Evolutionary conservation across 2,797 vertebrate species (phyloP).

Genomic region (Macropus fuliginosus): DNA sequence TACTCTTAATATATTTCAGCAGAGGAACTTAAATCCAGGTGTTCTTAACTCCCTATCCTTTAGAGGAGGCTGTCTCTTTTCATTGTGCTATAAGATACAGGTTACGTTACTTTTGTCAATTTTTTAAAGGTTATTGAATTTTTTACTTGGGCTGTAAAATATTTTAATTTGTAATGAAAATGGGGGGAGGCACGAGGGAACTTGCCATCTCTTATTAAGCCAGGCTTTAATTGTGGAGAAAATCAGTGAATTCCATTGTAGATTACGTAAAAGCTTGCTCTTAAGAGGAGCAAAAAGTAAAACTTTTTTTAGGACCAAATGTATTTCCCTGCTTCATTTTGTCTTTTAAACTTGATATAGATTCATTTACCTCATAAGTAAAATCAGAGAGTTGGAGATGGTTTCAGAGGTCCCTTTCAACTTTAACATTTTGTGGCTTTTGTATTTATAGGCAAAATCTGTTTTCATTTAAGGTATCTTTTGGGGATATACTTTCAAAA

Average conservation of each 20-base stretch:
- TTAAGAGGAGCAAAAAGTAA: background rate
- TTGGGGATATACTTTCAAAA: background rate
- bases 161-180: background rate
- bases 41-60: background rate
- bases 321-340: background rate
- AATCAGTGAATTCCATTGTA: background rate
- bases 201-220: background rate
- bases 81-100: background rate
- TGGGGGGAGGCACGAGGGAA: accelerated
- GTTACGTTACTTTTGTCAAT: background rate
- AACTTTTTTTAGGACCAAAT: background rate
- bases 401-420: background rate
- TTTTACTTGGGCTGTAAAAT: background rate
- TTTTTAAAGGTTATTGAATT: background rate
- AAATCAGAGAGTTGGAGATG: background rate
- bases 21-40: background rate
- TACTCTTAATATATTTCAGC: background rate
- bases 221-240: background rate
- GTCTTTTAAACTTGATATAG: background rate
- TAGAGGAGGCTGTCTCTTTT: background rate
- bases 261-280: background rate
- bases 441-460: background rate
- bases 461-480: background rate
- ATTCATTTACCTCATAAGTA: background rate
- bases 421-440: background rate